A percentile compares a stretch with the other conserved stretches of the same genome.
Evolutionary conservation across 1,140 invertebrate species (phyloP).

Genomic region (Drosophila truncata): DNA sequence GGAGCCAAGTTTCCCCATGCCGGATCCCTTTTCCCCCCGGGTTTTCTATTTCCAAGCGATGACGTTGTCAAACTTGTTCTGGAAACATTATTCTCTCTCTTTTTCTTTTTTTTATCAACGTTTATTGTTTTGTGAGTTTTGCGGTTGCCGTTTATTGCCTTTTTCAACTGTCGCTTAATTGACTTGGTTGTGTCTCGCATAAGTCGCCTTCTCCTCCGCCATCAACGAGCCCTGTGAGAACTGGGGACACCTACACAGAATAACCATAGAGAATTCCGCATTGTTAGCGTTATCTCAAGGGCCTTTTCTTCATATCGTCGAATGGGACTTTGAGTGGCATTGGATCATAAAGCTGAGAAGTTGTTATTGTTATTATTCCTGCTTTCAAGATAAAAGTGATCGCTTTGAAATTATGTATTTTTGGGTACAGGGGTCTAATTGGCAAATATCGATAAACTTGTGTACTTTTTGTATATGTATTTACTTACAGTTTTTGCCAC

Average conservation of each 20-base stretch:
- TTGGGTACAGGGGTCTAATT: slow-evolving; percentile 9
- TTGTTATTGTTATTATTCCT: not conserved
- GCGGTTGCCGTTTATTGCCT: slow-evolving; percentile 67
- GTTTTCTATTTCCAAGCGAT: slow-evolving; percentile 51
- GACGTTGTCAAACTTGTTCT: slow-evolving; percentile 78
- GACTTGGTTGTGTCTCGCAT: slow-evolving; percentile 57
- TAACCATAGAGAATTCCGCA: not conserved
- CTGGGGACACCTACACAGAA: slow-evolving; percentile 29
- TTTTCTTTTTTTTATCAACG: slow-evolving; percentile 68
- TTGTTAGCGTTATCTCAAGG: slow-evolving; percentile 39
- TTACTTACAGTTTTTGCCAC: not conserved
- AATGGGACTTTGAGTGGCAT: slow-evolving; percentile 37
- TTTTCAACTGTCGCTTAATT: slow-evolving; percentile 79
- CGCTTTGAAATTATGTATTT: slow-evolving; percentile 16
- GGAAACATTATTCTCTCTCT: slow-evolving; percentile 17
- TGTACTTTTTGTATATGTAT: slow-evolving; percentile 2
- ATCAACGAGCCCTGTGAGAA: slow-evolving; percentile 21
- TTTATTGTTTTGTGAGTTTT: slow-evolving; percentile 81
- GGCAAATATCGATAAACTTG: slow-evolving; percentile 10
- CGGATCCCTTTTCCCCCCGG: not conserved
- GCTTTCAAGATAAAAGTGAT: slow-evolving; percentile 26
- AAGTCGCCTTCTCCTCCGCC: slow-evolving; percentile 9
- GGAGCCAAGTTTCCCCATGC: slow-evolving; percentile 2
- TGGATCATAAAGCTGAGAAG: slow-evolving; percentile 34
- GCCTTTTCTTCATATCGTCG: slow-evolving; percentile 22